phyloP scores from a whole-genome alignment of 2,113 vertebrate species.

The Saccopteryx leptura region DNA sequence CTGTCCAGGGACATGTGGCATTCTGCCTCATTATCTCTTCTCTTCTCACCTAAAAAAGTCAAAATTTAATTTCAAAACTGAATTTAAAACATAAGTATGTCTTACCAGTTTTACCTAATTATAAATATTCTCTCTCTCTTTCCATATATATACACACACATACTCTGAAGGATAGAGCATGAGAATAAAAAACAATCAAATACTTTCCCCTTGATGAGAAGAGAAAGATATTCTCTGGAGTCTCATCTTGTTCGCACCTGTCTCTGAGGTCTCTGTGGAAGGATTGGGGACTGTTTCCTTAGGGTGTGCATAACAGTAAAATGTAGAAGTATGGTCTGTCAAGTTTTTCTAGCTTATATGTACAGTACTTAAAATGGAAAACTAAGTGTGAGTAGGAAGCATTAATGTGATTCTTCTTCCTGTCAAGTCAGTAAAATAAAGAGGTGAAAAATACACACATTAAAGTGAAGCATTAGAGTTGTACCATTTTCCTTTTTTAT shows the following conservation, averaged over 20 bases:
- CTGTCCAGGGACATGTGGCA: too few species aligned
- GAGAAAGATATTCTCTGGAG: not conserved
- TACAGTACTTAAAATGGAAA: not conserved
- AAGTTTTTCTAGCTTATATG: not conserved
- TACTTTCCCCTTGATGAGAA: not conserved
- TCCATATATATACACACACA: not conserved
- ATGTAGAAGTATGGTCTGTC: not conserved
- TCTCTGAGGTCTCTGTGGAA: not conserved
- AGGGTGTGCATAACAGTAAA: not conserved
- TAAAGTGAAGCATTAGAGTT: not conserved
- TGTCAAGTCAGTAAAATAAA: not conserved
- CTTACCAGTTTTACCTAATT: conserved; percentile 72
- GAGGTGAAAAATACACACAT: not conserved
- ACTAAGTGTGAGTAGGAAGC: not conserved
- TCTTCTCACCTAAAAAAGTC: conserved; percentile 66
- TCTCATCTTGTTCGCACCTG: fast-evolving
- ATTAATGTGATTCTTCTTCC: not conserved
- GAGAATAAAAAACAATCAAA: not conserved
- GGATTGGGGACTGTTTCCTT: not conserved
- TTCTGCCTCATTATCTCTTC: too few species aligned
- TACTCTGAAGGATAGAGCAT: not conserved
- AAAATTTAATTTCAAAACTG: conserved; percentile 75
- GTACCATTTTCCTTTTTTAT: not conserved
- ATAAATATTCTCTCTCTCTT: conserved; percentile 50
- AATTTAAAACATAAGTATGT: conserved; percentile 64